Evolutionary conservation across 2,888 invertebrate species (phyloP).

Genomic region (Drosophila antonietae): DNA sequence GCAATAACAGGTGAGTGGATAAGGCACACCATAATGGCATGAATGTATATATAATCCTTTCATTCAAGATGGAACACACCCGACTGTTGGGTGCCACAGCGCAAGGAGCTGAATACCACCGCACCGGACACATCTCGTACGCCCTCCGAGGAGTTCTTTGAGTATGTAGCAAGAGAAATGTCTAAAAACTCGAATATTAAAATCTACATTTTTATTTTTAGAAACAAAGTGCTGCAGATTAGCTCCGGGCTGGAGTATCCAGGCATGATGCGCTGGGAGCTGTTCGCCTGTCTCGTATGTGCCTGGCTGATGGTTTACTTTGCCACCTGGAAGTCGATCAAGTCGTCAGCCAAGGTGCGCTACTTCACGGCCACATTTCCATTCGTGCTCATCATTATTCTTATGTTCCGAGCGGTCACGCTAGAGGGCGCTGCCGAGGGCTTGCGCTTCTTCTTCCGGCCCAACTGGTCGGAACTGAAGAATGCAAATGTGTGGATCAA

Average conservation of each 20-base stretch:
- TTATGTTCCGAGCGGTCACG: constrained; percentile 94
- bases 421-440: constrained; percentile 95
- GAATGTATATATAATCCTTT: neutral
- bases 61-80: constrained; percentile 89
- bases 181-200: neutral
- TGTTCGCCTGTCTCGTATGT: constrained; percentile 94
- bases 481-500: constrained; percentile 97
- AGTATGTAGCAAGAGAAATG: constrained; percentile 86
- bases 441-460: constrained; percentile 93
- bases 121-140: constrained; percentile 91
- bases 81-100: constrained; percentile 91
- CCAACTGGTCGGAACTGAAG: constrained; percentile 92
- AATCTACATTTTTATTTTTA: constrained; percentile 77
- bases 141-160: constrained; percentile 96
- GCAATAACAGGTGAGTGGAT: constrained; percentile 88
- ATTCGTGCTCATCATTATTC: constrained; percentile 93
- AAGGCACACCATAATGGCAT: no score
- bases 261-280: constrained; percentile 93
- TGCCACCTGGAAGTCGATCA: constrained; percentile 98
- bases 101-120: constrained; percentile 86
- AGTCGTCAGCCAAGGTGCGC: constrained; percentile 95
- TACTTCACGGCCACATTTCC: constrained; percentile 97
- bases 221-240: constrained; percentile 94
- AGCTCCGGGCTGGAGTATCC: constrained; percentile 93
- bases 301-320: constrained; percentile 98